Percentiles rank a stretch among this genome's conserved stretches.
phyloP scores from a whole-genome alignment of 2,797 vertebrate species.

The Megaceryle alcyon region DNA sequence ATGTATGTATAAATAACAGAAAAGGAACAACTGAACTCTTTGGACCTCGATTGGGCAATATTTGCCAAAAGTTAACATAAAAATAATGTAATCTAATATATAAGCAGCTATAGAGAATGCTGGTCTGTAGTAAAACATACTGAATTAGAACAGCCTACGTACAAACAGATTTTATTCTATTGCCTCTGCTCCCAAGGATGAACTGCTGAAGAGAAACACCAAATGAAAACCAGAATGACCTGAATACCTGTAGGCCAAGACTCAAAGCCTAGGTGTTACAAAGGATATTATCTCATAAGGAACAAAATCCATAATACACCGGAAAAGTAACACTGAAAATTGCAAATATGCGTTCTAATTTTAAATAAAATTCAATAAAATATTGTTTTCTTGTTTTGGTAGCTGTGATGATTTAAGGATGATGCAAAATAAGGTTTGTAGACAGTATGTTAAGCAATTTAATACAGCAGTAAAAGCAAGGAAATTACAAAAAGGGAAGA shows the following conservation, averaged over 20 bases:
- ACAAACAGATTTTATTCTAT: not conserved
- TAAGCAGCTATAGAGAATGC: not conserved
- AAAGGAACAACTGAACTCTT: not conserved
- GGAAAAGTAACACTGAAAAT: not conserved
- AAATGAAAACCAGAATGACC: not conserved
- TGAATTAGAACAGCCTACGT: not conserved
- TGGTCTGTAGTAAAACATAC: not conserved
- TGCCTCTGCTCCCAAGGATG: accelerated
- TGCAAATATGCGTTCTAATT: not conserved
- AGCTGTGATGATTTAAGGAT: not conserved
- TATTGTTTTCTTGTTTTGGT: not conserved
- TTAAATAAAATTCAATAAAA: not conserved
- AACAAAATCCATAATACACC: not conserved
- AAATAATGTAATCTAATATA: not conserved
- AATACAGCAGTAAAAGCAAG: not conserved
- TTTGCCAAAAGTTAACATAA: not conserved
- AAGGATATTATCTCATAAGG: not conserved
- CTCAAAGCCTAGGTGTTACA: not conserved
- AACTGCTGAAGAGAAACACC: not conserved
- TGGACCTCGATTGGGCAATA: not conserved
- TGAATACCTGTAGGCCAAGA: not conserved
- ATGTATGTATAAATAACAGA: no score
- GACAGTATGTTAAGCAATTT: not conserved
- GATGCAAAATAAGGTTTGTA: not conserved
- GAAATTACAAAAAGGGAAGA: not conserved